Conservation (phyloP, 2,113 vertebrate species). For the Ginglymostoma cirratum region DNA sequence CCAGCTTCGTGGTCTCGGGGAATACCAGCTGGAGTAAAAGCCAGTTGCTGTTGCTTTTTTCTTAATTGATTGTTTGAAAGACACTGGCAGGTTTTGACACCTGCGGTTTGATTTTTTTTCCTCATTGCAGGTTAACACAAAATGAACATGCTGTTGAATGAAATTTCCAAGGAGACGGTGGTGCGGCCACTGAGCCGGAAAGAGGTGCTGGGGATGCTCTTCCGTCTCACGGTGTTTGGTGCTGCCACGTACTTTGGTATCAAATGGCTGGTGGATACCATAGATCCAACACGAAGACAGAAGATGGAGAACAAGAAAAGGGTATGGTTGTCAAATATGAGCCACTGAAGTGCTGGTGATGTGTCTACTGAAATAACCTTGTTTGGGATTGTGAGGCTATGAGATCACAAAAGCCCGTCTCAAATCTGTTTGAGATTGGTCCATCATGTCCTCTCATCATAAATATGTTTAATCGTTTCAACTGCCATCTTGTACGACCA, state of each 20-base stretch:
- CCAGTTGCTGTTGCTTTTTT: not conserved
- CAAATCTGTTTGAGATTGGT: not conserved
- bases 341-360: not conserved
- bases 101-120: not conserved
- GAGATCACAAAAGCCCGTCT: not conserved
- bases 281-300: slow-evolving; percentile 64
- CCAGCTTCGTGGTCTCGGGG: not conserved
- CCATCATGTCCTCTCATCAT: not conserved
- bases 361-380: not conserved
- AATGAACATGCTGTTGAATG: slow-evolving; percentile 52
- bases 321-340: slow-evolving; percentile 42
- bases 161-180: slow-evolving; percentile 59
- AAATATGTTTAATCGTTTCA: not conserved
- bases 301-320: slow-evolving; percentile 65
- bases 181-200: slow-evolving; percentile 58
- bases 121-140: not conserved
- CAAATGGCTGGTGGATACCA: slow-evolving; percentile 65
- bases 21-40: not conserved
- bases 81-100: not conserved
- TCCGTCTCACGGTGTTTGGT: slow-evolving; percentile 63
- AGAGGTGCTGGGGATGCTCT: slow-evolving; percentile 58
- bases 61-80: not conserved
- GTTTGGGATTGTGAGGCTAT: not conserved
- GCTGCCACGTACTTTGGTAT: slow-evolving; percentile 67
- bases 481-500: not conserved